Conservation (phyloP, 2,113 vertebrate species). For the Psilopogon haemacephalus region DNA sequence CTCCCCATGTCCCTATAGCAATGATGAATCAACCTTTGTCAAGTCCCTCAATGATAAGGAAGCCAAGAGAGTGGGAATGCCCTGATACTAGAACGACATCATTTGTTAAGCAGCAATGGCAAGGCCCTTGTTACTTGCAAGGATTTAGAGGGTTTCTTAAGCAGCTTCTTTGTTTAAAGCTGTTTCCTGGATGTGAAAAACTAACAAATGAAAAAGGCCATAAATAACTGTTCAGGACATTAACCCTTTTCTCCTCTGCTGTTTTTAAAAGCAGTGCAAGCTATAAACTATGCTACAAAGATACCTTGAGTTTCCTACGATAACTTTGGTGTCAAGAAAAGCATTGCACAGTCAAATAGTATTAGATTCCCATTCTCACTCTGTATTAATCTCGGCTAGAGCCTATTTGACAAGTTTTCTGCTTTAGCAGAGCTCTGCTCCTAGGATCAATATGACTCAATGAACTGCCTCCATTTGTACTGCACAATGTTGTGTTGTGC, state of each 20-base stretch:
- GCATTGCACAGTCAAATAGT: not conserved
- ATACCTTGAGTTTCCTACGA: not conserved
- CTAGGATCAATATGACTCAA: not conserved
- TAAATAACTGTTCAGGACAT: conserved; percentile 25
- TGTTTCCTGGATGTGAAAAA: conserved; percentile 15
- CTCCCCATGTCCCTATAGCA: not conserved
- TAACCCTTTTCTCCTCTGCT: conserved; percentile 42
- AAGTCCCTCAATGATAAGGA: not conserved
- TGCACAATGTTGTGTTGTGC: not conserved
- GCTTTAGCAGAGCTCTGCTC: not conserved
- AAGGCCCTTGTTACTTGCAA: not conserved
- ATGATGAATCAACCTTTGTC: not conserved
- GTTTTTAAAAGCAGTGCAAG: conserved; percentile 32
- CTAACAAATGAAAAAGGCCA: not conserved
- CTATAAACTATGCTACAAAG: conserved; percentile 19
- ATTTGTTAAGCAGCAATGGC: not conserved
- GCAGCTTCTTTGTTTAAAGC: conserved; percentile 8
- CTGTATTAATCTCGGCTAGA: not conserved
- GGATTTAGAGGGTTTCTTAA: not conserved
- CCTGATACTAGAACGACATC: not conserved
- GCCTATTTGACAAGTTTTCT: not conserved
- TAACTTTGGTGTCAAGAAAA: not conserved
- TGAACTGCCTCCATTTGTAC: not conserved
- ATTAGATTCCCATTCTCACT: not conserved
- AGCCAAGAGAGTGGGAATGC: not conserved